phyloP scores from a whole-genome alignment of 2,797 vertebrate species.

The Manis javanica region DNA sequence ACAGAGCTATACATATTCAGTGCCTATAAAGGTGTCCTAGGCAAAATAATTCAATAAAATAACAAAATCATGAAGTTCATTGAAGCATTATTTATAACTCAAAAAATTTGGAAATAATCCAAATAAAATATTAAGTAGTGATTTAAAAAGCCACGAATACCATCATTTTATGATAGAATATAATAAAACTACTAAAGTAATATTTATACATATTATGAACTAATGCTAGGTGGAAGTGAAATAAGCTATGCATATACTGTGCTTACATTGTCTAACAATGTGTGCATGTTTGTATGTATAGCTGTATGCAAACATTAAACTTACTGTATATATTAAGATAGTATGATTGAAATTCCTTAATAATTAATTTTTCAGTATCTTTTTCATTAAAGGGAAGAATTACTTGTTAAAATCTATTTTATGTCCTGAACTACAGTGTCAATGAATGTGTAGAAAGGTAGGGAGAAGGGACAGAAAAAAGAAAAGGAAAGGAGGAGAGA shows the following conservation, averaged over 20 bases:
- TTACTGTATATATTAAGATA: background rate
- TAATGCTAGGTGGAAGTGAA: background rate
- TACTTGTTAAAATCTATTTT: slow-evolving; percentile 36
- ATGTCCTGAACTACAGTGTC: background rate
- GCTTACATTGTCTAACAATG: background rate
- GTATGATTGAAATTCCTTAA: background rate
- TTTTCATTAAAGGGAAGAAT: slow-evolving; percentile 11
- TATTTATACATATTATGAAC: background rate
- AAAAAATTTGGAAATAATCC: background rate
- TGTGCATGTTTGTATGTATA: background rate
- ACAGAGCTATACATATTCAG: background rate
- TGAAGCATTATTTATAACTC: slow-evolving; percentile 9
- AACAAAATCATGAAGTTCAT: background rate
- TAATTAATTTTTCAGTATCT: background rate
- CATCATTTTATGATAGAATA: background rate
- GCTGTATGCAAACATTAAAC: background rate
- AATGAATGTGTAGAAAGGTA: background rate
- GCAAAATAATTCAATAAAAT: background rate
- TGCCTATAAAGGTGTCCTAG: background rate
- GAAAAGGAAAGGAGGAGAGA: background rate
- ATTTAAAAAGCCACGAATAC: background rate
- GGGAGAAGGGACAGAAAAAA: background rate
- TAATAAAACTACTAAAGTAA: background rate
- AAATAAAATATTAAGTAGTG: slow-evolving; percentile 8
- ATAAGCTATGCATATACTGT: background rate